Evolutionary conservation across 2,113 vertebrate species (phyloP).

Genomic region (Climacteris rufus): DNA sequence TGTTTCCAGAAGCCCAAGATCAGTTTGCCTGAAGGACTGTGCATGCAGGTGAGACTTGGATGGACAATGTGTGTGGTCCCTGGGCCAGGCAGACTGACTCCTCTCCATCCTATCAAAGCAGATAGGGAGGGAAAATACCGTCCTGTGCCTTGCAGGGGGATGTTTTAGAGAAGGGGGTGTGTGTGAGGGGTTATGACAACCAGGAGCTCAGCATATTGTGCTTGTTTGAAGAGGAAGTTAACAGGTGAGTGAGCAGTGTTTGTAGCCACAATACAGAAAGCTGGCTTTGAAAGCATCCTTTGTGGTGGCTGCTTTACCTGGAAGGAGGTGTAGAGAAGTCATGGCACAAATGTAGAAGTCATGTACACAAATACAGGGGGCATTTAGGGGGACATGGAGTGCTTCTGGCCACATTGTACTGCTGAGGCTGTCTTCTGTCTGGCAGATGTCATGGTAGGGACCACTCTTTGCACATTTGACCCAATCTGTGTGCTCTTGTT

Average conservation of each 20-base stretch:
- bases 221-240: neutral
- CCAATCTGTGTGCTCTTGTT: neutral
- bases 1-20: neutral
- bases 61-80: neutral
- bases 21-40: neutral
- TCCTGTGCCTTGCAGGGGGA: neutral
- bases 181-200: neutral
- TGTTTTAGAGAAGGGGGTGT: neutral
- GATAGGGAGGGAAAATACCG: neutral
- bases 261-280: neutral
- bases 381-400: neutral
- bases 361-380: neutral
- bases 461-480: neutral
- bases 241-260: neutral
- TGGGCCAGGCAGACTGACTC: neutral
- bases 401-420: neutral
- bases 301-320: neutral
- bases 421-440: neutral
- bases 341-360: no score
- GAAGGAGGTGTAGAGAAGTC: neutral
- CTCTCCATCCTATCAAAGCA: neutral
- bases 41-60: neutral
- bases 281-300: neutral
- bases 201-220: neutral
- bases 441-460: neutral